Base-by-base conservation (phyloP, 2,888 invertebrate species). In the Ichneumoninae sp. region DNA sequence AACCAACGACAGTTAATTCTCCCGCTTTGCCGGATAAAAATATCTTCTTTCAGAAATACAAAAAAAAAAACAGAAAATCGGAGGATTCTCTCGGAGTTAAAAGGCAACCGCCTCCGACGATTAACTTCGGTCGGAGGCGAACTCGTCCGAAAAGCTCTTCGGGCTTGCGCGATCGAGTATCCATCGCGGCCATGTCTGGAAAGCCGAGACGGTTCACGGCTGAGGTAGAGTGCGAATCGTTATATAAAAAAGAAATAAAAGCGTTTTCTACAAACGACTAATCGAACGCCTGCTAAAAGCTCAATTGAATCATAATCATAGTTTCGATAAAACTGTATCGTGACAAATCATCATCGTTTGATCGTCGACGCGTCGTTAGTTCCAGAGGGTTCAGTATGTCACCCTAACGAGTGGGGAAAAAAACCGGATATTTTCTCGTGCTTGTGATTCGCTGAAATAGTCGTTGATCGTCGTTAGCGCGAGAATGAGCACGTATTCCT, bases 101-200 rank as follows among this genome's bases (percentile, higher is more conserved):
- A 10, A 22, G 22, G 8, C 26, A 8, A 1, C 8, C 57, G 57
- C 57, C 22, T 26, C 57, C 22, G 26, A 22, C 57, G 22, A 26
- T 26, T 4, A 57, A 22, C 4, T 13, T 26, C 10, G 13, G 26
- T 57, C 22, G 26, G 8, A 26, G 70, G 72, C 81, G 71, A 10
- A 74, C 76, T 62, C 74, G 54, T 62, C 44, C 33, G 33, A 65
- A 79, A 82, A 70, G 22, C 54, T 54, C 71, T 54, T 65, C 22
- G 57, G 44, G 30, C 33, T 66, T 60, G 68, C 77, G 72, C 71
- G 71, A 16, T 36, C 57, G 57, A 22, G 40, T n/a, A 4, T 19
- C 22, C 10, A 68, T 22, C 78, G 68, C 75, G 50, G 52, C 66
- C 66, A 52, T 66, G 54, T 66, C 76, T 50, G 62, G 30, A 65